Evolutionary conservation across 2,888 invertebrate genomes (phyloP).

Genomic region (Sussaba pulchella): DNA sequence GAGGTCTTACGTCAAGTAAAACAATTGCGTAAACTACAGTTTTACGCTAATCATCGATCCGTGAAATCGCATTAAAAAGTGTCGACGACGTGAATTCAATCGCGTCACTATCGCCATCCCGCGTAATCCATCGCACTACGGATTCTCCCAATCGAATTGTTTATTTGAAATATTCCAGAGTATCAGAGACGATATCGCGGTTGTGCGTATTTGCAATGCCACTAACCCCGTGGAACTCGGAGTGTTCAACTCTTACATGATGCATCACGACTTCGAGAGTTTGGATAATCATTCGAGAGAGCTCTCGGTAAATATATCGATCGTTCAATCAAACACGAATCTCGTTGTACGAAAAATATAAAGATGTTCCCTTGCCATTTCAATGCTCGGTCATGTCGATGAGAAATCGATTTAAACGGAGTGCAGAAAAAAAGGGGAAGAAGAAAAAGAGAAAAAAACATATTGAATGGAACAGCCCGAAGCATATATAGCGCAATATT

Average conservation of each 20-base stretch:
- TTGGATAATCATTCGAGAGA: constrained; percentile 61
- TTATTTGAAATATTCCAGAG: constrained; percentile 49
- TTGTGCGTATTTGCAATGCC: constrained; percentile 72
- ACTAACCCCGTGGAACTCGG: constrained; percentile 71
- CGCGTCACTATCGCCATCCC: constrained; percentile 3
- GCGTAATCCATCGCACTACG: background rate
- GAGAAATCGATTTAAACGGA: background rate
- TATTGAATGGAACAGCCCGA: background rate
- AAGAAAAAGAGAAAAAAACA: background rate
- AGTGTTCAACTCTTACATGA: constrained; percentile 70
- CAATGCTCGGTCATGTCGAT: background rate
- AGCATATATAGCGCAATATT: background rate
- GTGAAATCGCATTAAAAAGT: background rate
- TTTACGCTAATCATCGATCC: background rate
- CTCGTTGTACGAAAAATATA: background rate
- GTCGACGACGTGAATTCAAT: background rate
- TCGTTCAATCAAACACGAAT: background rate
- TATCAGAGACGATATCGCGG: constrained; percentile 68
- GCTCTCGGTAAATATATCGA: constrained; percentile 67
- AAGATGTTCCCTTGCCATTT: background rate
- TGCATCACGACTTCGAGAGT: constrained; percentile 70
- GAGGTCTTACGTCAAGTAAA: background rate
- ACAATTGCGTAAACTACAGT: background rate
- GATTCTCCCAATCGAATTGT: constrained; percentile 10
- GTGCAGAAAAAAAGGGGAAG: background rate